Percentiles rank a stretch among this genome's conserved stretches.
These are phyloP conservation scores for Xestia c-nigrum DNA, from an alignment of 2,888 invertebrate genomes.

Conservation along the genomic window DNA sequence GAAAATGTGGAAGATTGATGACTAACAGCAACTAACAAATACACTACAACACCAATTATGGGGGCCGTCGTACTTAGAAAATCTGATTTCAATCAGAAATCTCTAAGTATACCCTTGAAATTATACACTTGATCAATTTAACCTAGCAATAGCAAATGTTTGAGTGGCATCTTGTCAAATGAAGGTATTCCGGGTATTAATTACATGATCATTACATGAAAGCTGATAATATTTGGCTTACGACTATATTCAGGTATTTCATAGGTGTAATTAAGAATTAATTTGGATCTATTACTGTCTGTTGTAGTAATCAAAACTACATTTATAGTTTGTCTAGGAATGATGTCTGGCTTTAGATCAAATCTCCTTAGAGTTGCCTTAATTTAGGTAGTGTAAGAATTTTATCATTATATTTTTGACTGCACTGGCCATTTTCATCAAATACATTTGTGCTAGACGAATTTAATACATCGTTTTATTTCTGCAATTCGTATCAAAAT, in stretches of 20 bases:
- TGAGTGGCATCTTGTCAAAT: slow-evolving; percentile 10
- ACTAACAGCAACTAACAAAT: not conserved
- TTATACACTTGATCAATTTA: not conserved
- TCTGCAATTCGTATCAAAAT: not conserved
- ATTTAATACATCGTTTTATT: not conserved
- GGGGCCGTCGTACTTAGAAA: too few species aligned
- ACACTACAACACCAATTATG: not conserved
- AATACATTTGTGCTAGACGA: not conserved
- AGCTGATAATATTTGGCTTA: slow-evolving; percentile 23
- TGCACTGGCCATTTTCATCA: too few species aligned
- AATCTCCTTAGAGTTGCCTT: not conserved
- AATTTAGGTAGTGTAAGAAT: too few species aligned
- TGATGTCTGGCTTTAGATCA: not conserved
- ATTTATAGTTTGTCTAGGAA: not conserved
- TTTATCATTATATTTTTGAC: too few species aligned
- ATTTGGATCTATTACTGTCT: slow-evolving; percentile 21
- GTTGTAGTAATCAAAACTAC: not conserved
- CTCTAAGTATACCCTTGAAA: not conserved
- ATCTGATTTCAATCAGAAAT: not conserved
- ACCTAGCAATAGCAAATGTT: not conserved
- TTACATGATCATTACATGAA: slow-evolving; percentile 28
- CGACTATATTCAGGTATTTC: slow-evolving; percentile 26
- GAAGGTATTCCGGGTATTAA: slow-evolving; percentile 25
- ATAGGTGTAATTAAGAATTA: slow-evolving; percentile 25
- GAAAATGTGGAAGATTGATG: not conserved